These are phyloP conservation scores for Parnassius apollo DNA, from an alignment of 2,888 invertebrate genomes.

Conservation along the genomic window DNA sequence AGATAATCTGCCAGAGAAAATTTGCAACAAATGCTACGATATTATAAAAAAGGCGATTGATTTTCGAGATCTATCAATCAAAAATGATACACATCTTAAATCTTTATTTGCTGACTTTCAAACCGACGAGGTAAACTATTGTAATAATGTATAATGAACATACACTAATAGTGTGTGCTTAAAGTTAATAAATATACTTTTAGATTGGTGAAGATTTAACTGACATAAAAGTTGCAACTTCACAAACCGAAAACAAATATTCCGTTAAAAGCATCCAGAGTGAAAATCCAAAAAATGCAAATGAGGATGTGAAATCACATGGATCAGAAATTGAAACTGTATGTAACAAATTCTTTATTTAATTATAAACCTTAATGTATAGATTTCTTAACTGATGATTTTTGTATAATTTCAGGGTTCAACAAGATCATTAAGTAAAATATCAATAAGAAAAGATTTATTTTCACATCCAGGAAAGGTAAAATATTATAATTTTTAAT, in stretches of 20 bases:
- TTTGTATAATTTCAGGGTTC: constrained; percentile 27
- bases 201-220: constrained; percentile 4
- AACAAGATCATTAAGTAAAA: constrained; percentile 12
- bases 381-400: neutral
- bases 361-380: neutral
- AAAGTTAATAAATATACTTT: neutral
- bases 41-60: constrained; percentile 43
- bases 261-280: neutral
- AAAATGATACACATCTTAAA: constrained; percentile 48
- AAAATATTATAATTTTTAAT: neutral
- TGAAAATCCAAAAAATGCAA: neutral
- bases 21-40: constrained; percentile 51
- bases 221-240: neutral
- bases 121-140: constrained; percentile 22
- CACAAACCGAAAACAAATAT: neutral
- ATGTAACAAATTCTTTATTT: neutral
- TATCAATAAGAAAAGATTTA: constrained; percentile 48
- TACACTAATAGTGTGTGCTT: too few species aligned
- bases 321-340: constrained; percentile 4
- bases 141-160: neutral
- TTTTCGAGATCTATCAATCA: constrained; percentile 42
- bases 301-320: neutral
- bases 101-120: constrained; percentile 35
- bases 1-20: constrained; percentile 53
- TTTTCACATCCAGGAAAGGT: constrained; percentile 32